Base-by-base conservation (phyloP, 2,888 invertebrate species). In the Agrochola litura region DNA sequence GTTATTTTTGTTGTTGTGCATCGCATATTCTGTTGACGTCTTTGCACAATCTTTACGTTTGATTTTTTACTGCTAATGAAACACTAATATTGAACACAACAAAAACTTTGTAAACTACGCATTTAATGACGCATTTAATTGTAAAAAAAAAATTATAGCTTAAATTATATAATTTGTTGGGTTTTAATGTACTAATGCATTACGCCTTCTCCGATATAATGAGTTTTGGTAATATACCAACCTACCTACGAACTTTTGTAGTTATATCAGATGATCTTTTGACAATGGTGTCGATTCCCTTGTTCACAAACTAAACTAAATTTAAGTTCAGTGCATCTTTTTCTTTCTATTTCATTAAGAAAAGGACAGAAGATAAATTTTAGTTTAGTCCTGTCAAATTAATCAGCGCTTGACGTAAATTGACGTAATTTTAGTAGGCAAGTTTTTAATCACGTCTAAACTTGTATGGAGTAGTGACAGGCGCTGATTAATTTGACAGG, bases 171-270 rank as follows among this genome's bases (percentile, higher is more conserved):
- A 37, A 37, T 60, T 43, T 67, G 43, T n/a, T 52, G 8, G 10
- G 6, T 10, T 66, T 66, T 67, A 54, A 60, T 60, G 52, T 6
- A 43, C 30, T 67, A 60, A 78, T 77, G 60, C 60, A 6, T 16
- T 49, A 58, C 30, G 66, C 30, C 16, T 78, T 67, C 10, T 14
- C n/a, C 49, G 30, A 25, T 54, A 16, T 19, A 12, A 49, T 9
- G 2, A 41, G 14, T 25, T 25, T 16, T 14, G 4, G 12, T 58
- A 41, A 58, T 41, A 12, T 30, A 4, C 30, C 49, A 30, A 22
- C 9, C 5, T 25, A 49, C 30, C 25, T 14, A 67, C 30, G 30
- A 14, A 66, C 46, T 10, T 25, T 10, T 65, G n/a, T 9, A 30
- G 25, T 22, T 67, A 19, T 49, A 12, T 30, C 12, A 30, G 5